Percentiles rank a stretch among this genome's conserved stretches.
phyloP scores from a whole-genome alignment of 2,113 vertebrate genomes.

The Acinonyx jubatus region DNA sequence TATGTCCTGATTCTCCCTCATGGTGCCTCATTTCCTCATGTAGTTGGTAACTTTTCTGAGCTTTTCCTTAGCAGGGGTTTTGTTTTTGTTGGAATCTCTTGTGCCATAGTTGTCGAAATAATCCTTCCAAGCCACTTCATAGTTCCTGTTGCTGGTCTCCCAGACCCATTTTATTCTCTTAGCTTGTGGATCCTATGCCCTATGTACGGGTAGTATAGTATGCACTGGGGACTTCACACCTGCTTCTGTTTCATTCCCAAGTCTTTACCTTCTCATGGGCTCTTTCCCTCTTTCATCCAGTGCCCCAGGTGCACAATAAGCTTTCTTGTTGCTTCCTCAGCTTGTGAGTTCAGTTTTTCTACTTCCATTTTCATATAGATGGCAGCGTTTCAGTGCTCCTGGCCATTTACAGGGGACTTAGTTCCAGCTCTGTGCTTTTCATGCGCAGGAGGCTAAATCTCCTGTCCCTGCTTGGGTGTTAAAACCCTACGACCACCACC shows the following conservation, averaged over 20 bases:
- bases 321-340: not conserved
- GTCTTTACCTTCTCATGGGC: not conserved
- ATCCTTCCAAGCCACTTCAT: not conserved
- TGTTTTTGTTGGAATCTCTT: not conserved
- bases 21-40: not conserved
- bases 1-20: not conserved
- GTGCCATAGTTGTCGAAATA: not conserved
- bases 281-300: not conserved
- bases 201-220: not conserved
- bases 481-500: not conserved
- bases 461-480: not conserved
- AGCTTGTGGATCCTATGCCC: not conserved
- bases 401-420: not conserved
- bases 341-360: slow-evolving; percentile 4
- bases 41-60: not conserved
- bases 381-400: not conserved
- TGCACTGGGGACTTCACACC: not conserved
- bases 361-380: not conserved
- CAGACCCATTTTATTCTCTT: not conserved
- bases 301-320: not conserved
- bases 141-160: not conserved
- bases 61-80: not conserved
- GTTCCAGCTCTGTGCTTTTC: not conserved
- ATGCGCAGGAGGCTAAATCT: not conserved
- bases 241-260: not conserved